A percentile compares a stretch with the other conserved stretches of the same genome.
phyloP scores from a whole-genome alignment of 2,888 invertebrate genomes.

The Salticus scenicus region DNA sequence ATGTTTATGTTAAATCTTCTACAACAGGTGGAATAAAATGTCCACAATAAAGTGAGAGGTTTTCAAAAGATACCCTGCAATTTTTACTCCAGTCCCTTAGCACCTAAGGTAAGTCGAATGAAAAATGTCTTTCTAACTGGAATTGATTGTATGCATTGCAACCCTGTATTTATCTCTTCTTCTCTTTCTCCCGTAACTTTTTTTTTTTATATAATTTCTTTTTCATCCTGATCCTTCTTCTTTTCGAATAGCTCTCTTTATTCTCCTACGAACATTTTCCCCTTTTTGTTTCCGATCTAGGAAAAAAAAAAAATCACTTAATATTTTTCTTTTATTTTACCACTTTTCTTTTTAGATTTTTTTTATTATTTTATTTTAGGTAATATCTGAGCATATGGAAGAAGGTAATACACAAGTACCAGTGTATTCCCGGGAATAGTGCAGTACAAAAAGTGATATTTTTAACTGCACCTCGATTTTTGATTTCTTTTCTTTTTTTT shows the following conservation, averaged over 20 bases:
- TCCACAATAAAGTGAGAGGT: too few relatives aligned
- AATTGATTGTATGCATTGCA: slow-evolving; percentile 67
- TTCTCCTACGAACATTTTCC: slow-evolving; percentile 42
- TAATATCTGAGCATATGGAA: slow-evolving; percentile 29
- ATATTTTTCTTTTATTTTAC: not conserved
- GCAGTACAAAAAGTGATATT: not conserved
- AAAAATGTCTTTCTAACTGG: slow-evolving; percentile 68
- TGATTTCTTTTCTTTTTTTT: slow-evolving; percentile 10
- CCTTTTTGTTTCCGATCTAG: slow-evolving; percentile 10
- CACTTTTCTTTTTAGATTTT: slow-evolving; percentile 38
- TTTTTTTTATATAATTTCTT: slow-evolving; percentile 3
- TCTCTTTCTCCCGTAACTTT: slow-evolving; percentile 16
- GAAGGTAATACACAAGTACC: not conserved
- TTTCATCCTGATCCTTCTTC: slow-evolving; percentile 24
- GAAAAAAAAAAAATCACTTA: not conserved
- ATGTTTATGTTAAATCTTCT: too few relatives aligned
- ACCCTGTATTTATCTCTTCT: slow-evolving; percentile 57
- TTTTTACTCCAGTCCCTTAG: slow-evolving; percentile 34
- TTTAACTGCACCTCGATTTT: slow-evolving; percentile 7
- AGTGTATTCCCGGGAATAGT: slow-evolving; percentile 10
- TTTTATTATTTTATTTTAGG: slow-evolving; percentile 6
- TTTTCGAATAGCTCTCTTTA: slow-evolving; percentile 39
- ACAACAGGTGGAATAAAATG: too few relatives aligned
- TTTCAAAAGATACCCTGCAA: not conserved
- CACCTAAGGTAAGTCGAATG: slow-evolving; percentile 56